These are phyloP conservation scores for Drosophila azteca DNA, from an alignment of 1,140 invertebrate genomes.

Conservation along the genomic window DNA sequence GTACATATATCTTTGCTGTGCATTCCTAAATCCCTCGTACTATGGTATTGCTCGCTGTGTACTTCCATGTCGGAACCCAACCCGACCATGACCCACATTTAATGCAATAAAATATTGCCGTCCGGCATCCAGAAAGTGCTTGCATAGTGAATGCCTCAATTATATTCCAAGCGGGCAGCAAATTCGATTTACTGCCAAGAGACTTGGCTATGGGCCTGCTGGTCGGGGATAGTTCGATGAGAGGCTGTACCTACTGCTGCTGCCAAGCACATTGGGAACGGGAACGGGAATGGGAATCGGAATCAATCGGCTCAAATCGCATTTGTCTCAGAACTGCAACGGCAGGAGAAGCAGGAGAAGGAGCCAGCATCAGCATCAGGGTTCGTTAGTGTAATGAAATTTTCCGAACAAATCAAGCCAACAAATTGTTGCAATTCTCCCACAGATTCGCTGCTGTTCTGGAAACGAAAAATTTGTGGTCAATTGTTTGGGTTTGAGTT, in stretches of 20 bases:
- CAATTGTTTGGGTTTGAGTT: constrained; percentile 12
- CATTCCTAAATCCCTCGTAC: too few species aligned
- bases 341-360: background rate
- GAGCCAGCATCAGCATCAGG: constrained; percentile 4
- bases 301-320: constrained; percentile 55
- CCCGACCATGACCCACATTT: too few species aligned
- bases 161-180: background rate
- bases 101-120: too few species aligned
- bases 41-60: too few species aligned
- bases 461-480: constrained; percentile 41
- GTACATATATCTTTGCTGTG: too few species aligned
- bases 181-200: constrained; percentile 20
- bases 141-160: too few species aligned
- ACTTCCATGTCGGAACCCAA: too few species aligned
- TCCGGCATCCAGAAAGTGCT: too few species aligned
- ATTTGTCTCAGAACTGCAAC: constrained; percentile 27
- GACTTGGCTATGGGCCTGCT: too few species aligned
- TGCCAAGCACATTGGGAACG: constrained; percentile 19
- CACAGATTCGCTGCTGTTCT: constrained; percentile 1
- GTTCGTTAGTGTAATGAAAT: constrained; percentile 69
- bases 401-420: constrained; percentile 65
- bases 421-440: constrained; percentile 53
- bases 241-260: too few species aligned
- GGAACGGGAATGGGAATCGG: constrained; percentile 8
- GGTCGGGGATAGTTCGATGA: too few species aligned